Evolutionary conservation across 1,140 invertebrate genomes (phyloP), one percentile per base, ranked within the genome.

Genomic region (Apis laboriosa): DNA sequence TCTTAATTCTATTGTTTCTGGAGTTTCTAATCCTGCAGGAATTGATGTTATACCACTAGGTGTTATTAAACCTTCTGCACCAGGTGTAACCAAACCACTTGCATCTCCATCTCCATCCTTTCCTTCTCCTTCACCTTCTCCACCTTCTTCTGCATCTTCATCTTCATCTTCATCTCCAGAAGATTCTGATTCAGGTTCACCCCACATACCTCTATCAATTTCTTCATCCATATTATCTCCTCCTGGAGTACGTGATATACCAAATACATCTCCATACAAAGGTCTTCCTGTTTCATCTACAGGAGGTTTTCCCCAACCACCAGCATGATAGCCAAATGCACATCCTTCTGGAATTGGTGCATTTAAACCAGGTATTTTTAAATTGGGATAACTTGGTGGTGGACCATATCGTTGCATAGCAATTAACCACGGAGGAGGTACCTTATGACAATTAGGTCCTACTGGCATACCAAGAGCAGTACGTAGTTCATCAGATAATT

Each of bases 391-490:
- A 64, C 98, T 99, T 0, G 99, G 99, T 9, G 99, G 99, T 11
- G 99, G 99, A 1, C 99, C 99, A 94, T 99, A 99, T 87, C 99
- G 96, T 94, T 99, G 99, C 97, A 99, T 99, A 9, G 99, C 99
- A 94, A 99, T 99, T 43, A 99, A 94, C 99, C 99, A 99, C 53
- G 99, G 99, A 9, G 99, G 99, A 13, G 99, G 99, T 79, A 98
- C 96, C 92, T 97, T 97, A 85, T 97, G 96, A 56, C 96, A 96
- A 93, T 96, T 98, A 0, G 97, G 97, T 7, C 99, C 99, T 64
- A 99, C 97, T 0, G 99, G 99, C 99, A 99, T 99, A 72, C 99
- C 99, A 21, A 99, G 94, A 11, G 99, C 98, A 34, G 98, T 99
- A 77, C 99, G 95, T 79, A 99, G 92, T 90, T 99, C 99, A 92